Percentiles rank a stretch among this genome's conserved stretches.
Conservation (phyloP, 1,140 invertebrate species). For the Mizuhopecten yessoensis region DNA sequence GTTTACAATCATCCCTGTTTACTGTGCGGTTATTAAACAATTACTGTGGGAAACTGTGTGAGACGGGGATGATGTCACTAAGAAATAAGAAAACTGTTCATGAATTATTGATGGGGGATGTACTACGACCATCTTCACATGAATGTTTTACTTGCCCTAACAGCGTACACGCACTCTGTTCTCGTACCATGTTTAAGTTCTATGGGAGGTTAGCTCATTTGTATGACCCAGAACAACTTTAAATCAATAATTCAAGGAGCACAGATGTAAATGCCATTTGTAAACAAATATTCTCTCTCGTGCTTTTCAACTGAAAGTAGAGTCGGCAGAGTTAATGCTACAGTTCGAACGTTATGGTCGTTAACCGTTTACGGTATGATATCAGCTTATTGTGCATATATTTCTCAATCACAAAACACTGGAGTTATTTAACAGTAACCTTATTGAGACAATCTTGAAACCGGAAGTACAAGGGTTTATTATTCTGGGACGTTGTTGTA, state of each 20-base stretch:
- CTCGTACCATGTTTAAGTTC: neutral
- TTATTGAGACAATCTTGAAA: no score
- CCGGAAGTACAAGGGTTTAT: no score
- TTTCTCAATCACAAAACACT: no score
- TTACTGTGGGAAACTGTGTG: neutral
- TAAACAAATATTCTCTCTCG: neutral
- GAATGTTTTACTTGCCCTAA: neutral
- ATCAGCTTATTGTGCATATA: neutral
- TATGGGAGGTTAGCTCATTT: neutral
- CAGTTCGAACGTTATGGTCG: neutral
- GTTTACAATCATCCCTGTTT: no score
- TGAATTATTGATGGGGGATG: constrained; percentile 10
- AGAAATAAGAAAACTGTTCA: neutral
- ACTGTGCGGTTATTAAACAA: neutral
- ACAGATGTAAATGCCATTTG: neutral
- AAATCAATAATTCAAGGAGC: constrained; percentile 3
- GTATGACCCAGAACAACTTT: constrained; percentile 5
- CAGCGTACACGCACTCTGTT: neutral
- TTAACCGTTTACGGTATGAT: neutral
- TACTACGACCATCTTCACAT: neutral
- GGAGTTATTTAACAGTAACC: no score
- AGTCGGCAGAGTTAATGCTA: neutral
- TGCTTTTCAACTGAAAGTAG: neutral
- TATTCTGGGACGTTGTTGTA: no score
- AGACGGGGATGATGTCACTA: neutral